These are phyloP conservation scores for Pungitius pungitius DNA, from an alignment of 2,113 vertebrate genomes.

Conservation along the genomic window DNA sequence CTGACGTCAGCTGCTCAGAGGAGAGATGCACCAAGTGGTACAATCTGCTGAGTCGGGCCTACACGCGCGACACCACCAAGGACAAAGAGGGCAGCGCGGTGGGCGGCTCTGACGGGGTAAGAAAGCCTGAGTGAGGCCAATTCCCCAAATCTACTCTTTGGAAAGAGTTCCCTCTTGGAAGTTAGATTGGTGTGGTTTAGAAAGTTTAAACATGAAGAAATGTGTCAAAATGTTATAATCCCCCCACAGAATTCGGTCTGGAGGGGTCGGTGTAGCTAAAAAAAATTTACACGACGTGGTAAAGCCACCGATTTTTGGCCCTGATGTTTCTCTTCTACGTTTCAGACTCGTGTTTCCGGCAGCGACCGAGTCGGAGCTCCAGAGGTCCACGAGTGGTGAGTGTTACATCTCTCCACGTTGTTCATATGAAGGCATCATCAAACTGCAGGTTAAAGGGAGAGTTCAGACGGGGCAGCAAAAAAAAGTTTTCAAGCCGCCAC, in stretches of 20 bases:
- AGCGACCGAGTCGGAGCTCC: conserved; percentile 74
- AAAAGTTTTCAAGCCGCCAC: no score
- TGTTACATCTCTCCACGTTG: neutral
- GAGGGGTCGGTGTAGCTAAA: neutral
- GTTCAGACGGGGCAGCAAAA: neutral
- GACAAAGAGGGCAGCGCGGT: conserved; percentile 51
- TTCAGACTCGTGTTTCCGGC: conserved; percentile 75
- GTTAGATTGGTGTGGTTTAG: neutral
- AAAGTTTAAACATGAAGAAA: neutral
- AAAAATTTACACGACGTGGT: neutral
- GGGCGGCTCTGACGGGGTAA: conserved; percentile 33
- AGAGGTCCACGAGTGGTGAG: conserved; percentile 84
- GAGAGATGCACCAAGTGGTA: conserved; percentile 90
- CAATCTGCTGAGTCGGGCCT: conserved; percentile 90
- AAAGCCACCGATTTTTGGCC: neutral
- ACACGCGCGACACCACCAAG: conserved; percentile 84
- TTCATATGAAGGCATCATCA: neutral
- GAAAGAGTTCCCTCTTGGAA: neutral
- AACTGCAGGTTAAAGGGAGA: neutral
- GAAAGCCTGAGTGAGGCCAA: neutral
- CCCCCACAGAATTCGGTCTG: neutral
- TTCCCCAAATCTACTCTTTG: neutral
- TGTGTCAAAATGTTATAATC: neutral
- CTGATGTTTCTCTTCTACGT: conserved; percentile 11
- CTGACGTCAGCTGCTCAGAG: conserved; percentile 86